Evolutionary conservation across 2,797 vertebrate genomes (phyloP).

Genomic region (Lutra lutra): DNA sequence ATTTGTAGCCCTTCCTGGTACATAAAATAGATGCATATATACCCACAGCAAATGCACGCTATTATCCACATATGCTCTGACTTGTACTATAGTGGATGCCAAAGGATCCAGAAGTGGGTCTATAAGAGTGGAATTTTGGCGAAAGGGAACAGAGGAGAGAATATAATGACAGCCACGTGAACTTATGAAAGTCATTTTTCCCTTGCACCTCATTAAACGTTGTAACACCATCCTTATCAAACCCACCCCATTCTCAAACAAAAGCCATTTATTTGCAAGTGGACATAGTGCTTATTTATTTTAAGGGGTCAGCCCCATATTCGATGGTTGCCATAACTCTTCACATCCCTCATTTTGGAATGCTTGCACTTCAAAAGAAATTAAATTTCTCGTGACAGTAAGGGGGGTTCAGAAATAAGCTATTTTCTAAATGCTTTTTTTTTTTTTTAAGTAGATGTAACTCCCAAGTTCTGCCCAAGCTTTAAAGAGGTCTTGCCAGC

Average conservation of each 20-base stretch:
- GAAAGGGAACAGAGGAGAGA: not conserved
- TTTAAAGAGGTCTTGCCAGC: not conserved
- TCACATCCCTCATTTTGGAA: slow-evolving; percentile 46
- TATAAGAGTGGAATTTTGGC: not conserved
- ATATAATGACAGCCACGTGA: slow-evolving; percentile 60
- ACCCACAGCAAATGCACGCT: not conserved
- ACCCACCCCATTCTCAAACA: slow-evolving; percentile 23
- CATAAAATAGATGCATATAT: not conserved
- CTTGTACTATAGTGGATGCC: not conserved
- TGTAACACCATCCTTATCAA: slow-evolving; percentile 77
- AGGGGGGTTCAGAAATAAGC: slow-evolving; percentile 4
- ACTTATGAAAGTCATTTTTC: slow-evolving; percentile 75
- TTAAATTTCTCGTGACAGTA: not conserved
- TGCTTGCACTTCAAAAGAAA: slow-evolving; percentile 69
- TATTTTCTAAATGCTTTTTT: not conserved
- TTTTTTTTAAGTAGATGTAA: not conserved
- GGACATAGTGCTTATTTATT: slow-evolving; percentile 77
- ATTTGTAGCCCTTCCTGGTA: not conserved
- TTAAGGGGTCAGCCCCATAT: slow-evolving; percentile 44
- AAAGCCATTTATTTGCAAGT: slow-evolving; percentile 69
- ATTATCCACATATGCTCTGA: not conserved
- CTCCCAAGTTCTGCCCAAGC: not conserved
- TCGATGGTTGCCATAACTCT: slow-evolving; percentile 23
- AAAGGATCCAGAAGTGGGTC: not conserved
- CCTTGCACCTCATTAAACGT: slow-evolving; percentile 79